phyloP scores from a whole-genome alignment of 37 sponge, comb jelly and placozoan genomes.

The Spongia lamella region DNA sequence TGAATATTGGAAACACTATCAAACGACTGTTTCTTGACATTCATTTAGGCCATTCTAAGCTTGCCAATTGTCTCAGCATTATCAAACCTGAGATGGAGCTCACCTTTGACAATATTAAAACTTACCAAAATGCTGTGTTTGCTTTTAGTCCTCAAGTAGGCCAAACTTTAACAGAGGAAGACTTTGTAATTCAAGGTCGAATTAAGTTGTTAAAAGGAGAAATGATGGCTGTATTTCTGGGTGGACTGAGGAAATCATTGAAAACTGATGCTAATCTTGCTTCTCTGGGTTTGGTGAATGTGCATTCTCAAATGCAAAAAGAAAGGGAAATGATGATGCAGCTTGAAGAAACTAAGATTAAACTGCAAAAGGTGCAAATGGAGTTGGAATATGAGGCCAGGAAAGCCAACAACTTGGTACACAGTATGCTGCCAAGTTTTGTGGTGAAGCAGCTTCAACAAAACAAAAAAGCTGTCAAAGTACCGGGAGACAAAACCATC shows the following conservation, averaged over 20 bases:
- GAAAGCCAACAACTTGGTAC: conserved; percentile 61
- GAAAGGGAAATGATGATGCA: conserved; percentile 37
- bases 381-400: conserved; percentile 53
- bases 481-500: conserved; percentile 38
- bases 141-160: too few species aligned
- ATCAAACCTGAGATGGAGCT: conserved; percentile 40
- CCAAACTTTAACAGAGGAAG: too few species aligned
- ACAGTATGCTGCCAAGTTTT: conserved; percentile 76
- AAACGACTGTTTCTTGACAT: conserved; percentile 48
- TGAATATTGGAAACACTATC: conserved; percentile 60
- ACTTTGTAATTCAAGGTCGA: too few species aligned
- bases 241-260: too few species aligned
- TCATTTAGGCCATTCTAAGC: not conserved
- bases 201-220: too few species aligned
- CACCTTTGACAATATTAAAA: conserved; percentile 11
- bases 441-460: conserved; percentile 47
- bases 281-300: too few species aligned
- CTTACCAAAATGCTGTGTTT: too few species aligned
- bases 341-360: conserved; percentile 56
- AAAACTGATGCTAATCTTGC: too few species aligned
- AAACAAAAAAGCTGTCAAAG: conserved; percentile 2
- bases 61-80: conserved; percentile 51
- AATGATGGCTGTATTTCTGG: too few species aligned
- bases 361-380: conserved; percentile 53
- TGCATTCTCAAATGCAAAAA: conserved; percentile 30